These are phyloP conservation scores for Tuta absoluta DNA, from an alignment of 2,888 invertebrate genomes.

Conservation along the genomic window DNA sequence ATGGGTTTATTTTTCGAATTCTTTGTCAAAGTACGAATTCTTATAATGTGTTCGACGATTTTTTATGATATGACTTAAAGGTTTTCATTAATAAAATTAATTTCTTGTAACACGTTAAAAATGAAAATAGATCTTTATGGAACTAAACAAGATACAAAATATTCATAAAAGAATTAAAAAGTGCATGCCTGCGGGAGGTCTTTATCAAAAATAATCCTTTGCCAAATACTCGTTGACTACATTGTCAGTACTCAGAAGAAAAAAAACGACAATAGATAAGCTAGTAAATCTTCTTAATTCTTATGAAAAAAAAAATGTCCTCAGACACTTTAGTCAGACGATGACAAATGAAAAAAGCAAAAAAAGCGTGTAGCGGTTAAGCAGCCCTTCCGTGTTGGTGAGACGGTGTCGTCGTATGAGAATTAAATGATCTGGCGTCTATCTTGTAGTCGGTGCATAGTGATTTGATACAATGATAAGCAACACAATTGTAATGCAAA, in stretches of 20 bases:
- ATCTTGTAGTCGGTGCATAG: constrained; percentile 33
- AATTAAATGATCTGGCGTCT: constrained; percentile 50
- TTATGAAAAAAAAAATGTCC: constrained; percentile 37
- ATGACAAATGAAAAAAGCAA: constrained; percentile 48
- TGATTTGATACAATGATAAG: constrained; percentile 37
- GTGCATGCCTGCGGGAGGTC: constrained; percentile 26
- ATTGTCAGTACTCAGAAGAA: constrained; percentile 48
- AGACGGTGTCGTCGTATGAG: constrained; percentile 60
- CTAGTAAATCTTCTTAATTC: constrained; percentile 55
- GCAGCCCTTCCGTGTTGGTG: constrained; percentile 55
- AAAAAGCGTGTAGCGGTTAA: constrained; percentile 59
- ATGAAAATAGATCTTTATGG: too few relatives aligned
- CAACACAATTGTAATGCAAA: not conserved
- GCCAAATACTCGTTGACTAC: constrained; percentile 50
- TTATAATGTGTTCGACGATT: too few relatives aligned
- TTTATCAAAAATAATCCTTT: constrained; percentile 25
- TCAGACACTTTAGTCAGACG: constrained; percentile 36
- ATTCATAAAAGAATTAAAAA: not conserved
- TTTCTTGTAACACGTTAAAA: too few relatives aligned
- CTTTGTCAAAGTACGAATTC: not conserved
- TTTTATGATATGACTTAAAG: too few relatives aligned
- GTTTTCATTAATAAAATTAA: too few relatives aligned
- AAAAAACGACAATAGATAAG: constrained; percentile 45
- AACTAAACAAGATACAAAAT: not conserved
- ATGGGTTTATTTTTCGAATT: not conserved